These are phyloP conservation scores for Nebria ingens DNA, from an alignment of 1,140 invertebrate species.

Conservation along the genomic window DNA sequence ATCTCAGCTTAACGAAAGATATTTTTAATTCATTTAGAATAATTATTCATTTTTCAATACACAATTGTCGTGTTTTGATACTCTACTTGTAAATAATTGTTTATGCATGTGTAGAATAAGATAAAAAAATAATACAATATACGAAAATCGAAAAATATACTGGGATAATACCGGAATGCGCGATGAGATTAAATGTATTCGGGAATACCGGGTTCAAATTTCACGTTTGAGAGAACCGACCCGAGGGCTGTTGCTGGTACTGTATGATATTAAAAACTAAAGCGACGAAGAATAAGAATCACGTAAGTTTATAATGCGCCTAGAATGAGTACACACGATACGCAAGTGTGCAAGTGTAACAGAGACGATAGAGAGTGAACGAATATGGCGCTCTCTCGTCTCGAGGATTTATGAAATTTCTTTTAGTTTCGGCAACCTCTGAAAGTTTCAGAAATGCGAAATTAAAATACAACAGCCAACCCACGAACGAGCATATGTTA, in stretches of 20 bases:
- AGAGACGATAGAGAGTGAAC: neutral
- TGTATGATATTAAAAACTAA: slow-evolving; percentile 10
- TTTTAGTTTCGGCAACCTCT: neutral
- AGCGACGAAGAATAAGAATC: slow-evolving; percentile 1
- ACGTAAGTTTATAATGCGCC: slow-evolving; percentile 6
- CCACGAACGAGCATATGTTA: neutral
- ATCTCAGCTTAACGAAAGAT: too few species aligned
- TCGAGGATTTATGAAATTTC: slow-evolving; percentile 5
- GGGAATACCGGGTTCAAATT: neutral
- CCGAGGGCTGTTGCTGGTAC: neutral
- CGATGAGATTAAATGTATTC: too few species aligned
- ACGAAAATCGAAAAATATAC: too few species aligned
- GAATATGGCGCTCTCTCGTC: neutral
- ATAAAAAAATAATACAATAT: too few species aligned
- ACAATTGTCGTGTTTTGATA: too few species aligned
- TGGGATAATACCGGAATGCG: too few species aligned
- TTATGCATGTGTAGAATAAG: neutral
- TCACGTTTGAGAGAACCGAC: neutral
- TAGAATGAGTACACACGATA: neutral
- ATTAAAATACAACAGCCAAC: neutral
- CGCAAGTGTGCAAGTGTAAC: neutral
- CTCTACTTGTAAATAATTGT: neutral
- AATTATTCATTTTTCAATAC: too few species aligned
- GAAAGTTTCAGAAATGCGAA: slow-evolving; percentile 3
- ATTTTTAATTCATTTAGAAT: too few species aligned